Evolutionary conservation across 92 coral and sea anemone species (phyloP), one percentile per base, ranked within the genome.

Genomic region (Zoanthus solanderi): DNA sequence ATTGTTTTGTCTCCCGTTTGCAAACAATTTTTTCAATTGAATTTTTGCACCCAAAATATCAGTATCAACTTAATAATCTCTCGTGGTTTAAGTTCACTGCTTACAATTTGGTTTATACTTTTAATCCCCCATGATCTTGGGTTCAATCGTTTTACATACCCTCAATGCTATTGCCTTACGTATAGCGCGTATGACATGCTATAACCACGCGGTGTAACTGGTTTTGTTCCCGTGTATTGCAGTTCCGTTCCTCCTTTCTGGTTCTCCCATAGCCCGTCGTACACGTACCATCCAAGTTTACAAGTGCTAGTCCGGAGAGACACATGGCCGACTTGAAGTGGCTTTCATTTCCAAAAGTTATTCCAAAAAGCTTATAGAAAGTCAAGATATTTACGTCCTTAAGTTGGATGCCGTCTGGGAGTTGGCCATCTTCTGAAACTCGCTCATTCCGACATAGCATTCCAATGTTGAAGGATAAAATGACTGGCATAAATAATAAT

Each of bases 261-360:
- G 67, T 88, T 30, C 57, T 45, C 87, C 87, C 90, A 42, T 13
- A 80, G 28, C 4, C 91, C 91, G 83, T 89, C 83, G 47, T 83
- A 83, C 65, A 83, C 88, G 76, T 89, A 75, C 91, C 91, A 79
- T 44, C 91, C 75, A 53, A 87, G 34, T 17, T 80, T 46, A 81
- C 76, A 1, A 32, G 71, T 83, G 18, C 47, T 18, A 13, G 46
- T 60, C 5, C 61, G 18, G 88, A 78, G 67, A 81, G 54, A 67
- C 76, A 15, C 92, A 75, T 83, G 48, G 88, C 88, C 10, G 84
- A 61, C 53, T 63, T 84, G 42, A 89, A 89, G 37, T 83, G 83
- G 37, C 52, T 83, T 15, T 84, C 88, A 75, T 83, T 84, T 29
- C 88, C 88, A 60, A 83, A 89, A 52, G 92, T 89, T 42, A 83